phyloP scores from a whole-genome alignment of 1,140 invertebrate genomes.

The Brachionus manjavacas region DNA sequence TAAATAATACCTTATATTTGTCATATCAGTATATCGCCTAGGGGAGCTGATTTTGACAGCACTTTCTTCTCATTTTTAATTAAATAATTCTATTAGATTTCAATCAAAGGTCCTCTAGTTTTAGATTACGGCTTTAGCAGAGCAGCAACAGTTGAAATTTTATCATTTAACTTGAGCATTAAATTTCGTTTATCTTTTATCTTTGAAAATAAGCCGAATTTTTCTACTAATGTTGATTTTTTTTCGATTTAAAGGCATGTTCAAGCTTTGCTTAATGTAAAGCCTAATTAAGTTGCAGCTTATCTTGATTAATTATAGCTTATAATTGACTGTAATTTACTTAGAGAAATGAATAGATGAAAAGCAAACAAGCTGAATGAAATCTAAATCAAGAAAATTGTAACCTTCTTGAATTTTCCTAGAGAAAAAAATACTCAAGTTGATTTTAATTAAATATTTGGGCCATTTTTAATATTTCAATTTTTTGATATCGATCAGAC shows the following conservation, averaged over 20 bases:
- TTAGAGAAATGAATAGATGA: too few species aligned
- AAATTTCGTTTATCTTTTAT: background rate
- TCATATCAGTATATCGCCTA: background rate
- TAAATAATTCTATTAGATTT: background rate
- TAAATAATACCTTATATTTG: background rate
- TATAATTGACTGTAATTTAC: too few species aligned
- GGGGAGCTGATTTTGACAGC: background rate
- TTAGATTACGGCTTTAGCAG: background rate
- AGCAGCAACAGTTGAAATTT: background rate
- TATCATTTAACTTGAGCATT: background rate
- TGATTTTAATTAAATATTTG: too few species aligned
- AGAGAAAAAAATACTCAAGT: too few species aligned
- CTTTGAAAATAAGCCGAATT: background rate
- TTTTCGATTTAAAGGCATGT: background rate
- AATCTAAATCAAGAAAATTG: too few species aligned
- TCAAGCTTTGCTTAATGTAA: background rate
- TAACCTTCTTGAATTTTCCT: too few species aligned
- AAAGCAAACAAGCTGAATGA: too few species aligned
- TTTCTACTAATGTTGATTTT: background rate
- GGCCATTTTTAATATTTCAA: too few species aligned
- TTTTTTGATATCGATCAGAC: too few species aligned
- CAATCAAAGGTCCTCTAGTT: background rate
- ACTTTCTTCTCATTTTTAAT: background rate
- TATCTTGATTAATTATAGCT: background rate
- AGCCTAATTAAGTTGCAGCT: background rate